Percentiles rank a stretch among this genome's conserved stretches.
phyloP scores from a whole-genome alignment of 2,113 vertebrate species.

The Salminus brasiliensis region DNA sequence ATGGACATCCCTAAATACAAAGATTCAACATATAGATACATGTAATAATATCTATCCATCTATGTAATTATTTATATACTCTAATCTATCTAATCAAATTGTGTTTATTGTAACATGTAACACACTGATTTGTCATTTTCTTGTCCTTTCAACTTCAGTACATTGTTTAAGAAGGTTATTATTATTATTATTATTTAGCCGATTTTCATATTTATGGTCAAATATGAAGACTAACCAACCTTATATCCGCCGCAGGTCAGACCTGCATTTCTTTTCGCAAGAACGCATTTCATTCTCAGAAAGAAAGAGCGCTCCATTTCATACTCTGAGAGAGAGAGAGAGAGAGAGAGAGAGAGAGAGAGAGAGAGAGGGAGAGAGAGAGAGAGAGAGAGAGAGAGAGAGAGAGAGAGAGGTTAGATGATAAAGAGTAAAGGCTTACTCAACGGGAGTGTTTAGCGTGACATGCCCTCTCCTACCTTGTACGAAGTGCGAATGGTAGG shows the following conservation, averaged over 20 bases:
- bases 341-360: neutral
- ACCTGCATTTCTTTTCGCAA: constrained; percentile 95
- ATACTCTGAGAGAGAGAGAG: constrained; percentile 78
- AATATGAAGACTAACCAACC: constrained; percentile 74
- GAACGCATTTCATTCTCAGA: constrained; percentile 95
- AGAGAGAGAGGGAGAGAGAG: constrained; percentile 41
- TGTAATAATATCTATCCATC: too few species aligned
- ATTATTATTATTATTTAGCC: too few species aligned
- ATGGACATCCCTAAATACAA: neutral
- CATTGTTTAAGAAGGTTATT: too few species aligned
- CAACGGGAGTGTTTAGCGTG: neutral
- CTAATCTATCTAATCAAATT: neutral
- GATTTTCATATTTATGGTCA: too few species aligned
- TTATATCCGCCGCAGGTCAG: constrained; percentile 98
- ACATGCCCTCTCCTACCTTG: constrained; percentile 79
- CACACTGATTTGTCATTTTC: neutral
- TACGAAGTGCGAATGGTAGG: constrained; percentile 94
- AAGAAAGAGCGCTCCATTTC: constrained; percentile 98
- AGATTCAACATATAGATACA: neutral
- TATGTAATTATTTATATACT: neutral
- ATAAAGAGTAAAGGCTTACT: constrained; percentile 65
- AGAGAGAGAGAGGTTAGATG: neutral
- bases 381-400: constrained; percentile 24
- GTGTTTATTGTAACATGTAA: neutral
- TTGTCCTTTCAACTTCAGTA: neutral